Base-by-base conservation (phyloP, 2,113 vertebrate genomes). In the Pica pica region DNA sequence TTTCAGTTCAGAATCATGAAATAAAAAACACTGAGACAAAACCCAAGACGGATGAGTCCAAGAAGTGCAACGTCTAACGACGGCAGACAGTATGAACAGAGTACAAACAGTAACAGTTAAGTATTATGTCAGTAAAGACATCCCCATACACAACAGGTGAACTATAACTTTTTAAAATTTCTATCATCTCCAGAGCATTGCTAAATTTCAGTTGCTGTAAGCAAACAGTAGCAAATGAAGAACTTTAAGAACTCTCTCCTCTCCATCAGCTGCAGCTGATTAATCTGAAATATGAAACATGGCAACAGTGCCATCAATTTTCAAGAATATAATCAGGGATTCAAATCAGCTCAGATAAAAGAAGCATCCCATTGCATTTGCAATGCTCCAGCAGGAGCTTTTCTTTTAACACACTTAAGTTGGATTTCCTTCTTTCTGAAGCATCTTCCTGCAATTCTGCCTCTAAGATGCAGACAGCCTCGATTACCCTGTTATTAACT, bases 61-160 rank as follows among this genome's bases (percentile, higher is more conserved):
- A 30, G 3, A 67, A 77, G 24, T 5, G 4, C 33, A 75, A 75
- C 3, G 5, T 4, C 14, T 24, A 84, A 61, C 9, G 16, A 87
- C 73, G 0, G 0, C 16, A 67, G 21, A 7, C 22, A 65, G 46
- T 10, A n/a, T 15, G 5, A 64, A 42, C 8, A 86, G 41, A 88
- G 39, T 39, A 73, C 9, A 39, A 76, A 70, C 4, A 11, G 26
- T 50, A 80, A 41, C 28, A 63, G 7, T 26, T 17, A 81, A 71
- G 28, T 30, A n/a, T 37, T 42, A 50, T 2, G 14, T 20, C 69
- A 33, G 8, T 33, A 75, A 12, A 67, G 42, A 35, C 24, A 87
- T 19, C 17, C 30, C 10, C 22, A 27, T 11, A 76, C 1, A 1
- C 5, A 28, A 82, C 11, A 83, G 4, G 4, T 33, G 27, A 91